These are phyloP conservation scores for Phylloscopus trochiloides DNA, from an alignment of 2,113 vertebrate species.

Conservation along the genomic window DNA sequence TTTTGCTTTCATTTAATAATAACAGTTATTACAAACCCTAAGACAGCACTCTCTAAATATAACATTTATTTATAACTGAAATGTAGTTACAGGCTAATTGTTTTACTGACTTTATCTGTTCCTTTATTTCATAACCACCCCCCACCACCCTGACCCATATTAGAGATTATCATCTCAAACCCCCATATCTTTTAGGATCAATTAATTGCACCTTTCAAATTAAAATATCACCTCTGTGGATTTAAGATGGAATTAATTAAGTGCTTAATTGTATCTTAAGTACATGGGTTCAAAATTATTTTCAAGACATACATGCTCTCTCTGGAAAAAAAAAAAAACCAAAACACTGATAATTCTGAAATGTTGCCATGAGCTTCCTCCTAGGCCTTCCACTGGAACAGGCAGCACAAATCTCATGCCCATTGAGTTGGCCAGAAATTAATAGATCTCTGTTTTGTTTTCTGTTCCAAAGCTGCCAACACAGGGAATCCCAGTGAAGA, in stretches of 20 bases:
- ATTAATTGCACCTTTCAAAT: neutral
- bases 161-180: neutral
- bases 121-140: neutral
- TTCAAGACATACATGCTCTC: neutral
- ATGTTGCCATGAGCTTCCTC: neutral
- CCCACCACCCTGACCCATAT: accelerated
- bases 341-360: neutral
- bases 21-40: neutral
- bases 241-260: neutral
- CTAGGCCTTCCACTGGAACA: neutral
- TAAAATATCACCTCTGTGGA: neutral
- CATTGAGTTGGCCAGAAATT: neutral
- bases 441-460: neutral
- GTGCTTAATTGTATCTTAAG: neutral
- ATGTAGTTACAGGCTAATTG: neutral
- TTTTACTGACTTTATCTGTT: neutral
- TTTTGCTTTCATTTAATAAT: neutral
- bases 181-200: neutral
- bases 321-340: neutral
- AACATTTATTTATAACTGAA: neutral
- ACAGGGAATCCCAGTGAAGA: neutral
- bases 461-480: neutral
- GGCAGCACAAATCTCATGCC: neutral
- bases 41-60: neutral
- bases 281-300: neutral